A percentile compares a stretch with the other conserved stretches of the same genome.
Conservation (phyloP, 2,888 invertebrate species). For the Parnassius glacialis region DNA sequence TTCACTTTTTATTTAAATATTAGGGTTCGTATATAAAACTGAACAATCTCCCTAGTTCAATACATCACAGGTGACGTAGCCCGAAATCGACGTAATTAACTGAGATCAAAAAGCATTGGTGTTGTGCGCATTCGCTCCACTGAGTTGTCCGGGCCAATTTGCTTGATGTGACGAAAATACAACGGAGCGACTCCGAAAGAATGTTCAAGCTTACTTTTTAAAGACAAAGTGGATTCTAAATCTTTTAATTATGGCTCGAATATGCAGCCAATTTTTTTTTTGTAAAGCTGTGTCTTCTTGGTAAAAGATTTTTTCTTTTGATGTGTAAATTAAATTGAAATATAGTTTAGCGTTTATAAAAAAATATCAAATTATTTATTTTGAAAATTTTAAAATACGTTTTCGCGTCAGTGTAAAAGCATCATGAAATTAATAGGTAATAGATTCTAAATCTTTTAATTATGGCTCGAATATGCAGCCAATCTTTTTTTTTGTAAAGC, state of each 20-base stretch:
- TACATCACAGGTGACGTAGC: constrained; percentile 45
- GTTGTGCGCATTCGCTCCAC: constrained; percentile 41
- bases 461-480: constrained; percentile 5
- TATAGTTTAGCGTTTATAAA: no score
- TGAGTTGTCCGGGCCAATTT: constrained; percentile 56
- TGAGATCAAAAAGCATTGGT: constrained; percentile 53
- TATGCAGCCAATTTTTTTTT: neutral
- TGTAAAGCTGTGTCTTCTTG: no score
- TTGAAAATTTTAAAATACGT: no score
- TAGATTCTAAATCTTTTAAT: neutral
- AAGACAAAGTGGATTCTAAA: neutral
- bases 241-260: constrained; percentile 1
- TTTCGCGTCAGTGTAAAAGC: no score
- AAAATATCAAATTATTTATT: no score
- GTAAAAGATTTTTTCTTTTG: no score
- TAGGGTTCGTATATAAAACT: constrained; percentile 12
- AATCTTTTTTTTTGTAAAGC: no score
- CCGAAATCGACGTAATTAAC: constrained; percentile 56
- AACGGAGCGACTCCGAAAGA: constrained; percentile 7
- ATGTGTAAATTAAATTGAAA: no score
- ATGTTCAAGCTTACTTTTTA: constrained; percentile 14
- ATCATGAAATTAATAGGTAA: no score
- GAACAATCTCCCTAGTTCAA: constrained; percentile 30
- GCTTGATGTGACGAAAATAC: constrained; percentile 51
- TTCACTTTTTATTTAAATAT: neutral